Evolutionary conservation across 2,797 vertebrate species (phyloP).

Genomic region (Gambelia wislizenii): DNA sequence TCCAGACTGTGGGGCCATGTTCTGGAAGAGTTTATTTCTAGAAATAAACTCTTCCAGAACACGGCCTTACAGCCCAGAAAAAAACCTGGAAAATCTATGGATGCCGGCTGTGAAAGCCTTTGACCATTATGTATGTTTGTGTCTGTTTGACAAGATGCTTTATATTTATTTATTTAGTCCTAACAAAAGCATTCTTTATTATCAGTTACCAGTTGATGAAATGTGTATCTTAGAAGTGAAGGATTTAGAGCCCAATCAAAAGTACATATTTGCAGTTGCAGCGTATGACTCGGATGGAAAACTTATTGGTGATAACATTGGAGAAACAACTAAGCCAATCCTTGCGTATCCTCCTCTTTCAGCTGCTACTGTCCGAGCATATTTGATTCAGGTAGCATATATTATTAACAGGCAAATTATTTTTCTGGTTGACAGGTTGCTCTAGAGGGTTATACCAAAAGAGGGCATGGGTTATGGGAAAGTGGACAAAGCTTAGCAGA

Average conservation of each 20-base stretch:
- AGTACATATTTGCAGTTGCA: slow-evolving; percentile 93
- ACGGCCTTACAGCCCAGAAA: too few species aligned
- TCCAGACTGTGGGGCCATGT: too few species aligned
- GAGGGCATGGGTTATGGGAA: too few species aligned
- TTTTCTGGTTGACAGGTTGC: too few species aligned
- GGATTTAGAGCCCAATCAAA: slow-evolving; percentile 89
- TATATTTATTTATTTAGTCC: neutral
- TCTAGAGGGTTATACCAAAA: too few species aligned
- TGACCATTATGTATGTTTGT: neutral
- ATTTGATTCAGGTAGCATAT: slow-evolving; percentile 82
- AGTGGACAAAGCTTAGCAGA: too few species aligned
- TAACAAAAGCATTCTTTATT: slow-evolving; percentile 60
- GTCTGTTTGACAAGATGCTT: neutral
- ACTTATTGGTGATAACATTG: slow-evolving; percentile 86
- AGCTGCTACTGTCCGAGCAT: slow-evolving; percentile 84
- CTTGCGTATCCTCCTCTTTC: slow-evolving; percentile 88
- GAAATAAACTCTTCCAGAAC: too few species aligned
- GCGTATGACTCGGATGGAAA: slow-evolving; percentile 88
- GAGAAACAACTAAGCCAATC: slow-evolving; percentile 87
- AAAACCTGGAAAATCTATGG: too few species aligned
- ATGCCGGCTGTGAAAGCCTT: too few species aligned
- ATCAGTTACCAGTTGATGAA: slow-evolving; percentile 86
- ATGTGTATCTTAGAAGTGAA: slow-evolving; percentile 84
- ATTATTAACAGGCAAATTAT: neutral
- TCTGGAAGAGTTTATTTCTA: too few species aligned